A percentile compares a stretch with the other conserved stretches of the same genome.
Evolutionary conservation across 2,888 invertebrate species (phyloP).

Genomic region (Dolomedes plantarius): DNA sequence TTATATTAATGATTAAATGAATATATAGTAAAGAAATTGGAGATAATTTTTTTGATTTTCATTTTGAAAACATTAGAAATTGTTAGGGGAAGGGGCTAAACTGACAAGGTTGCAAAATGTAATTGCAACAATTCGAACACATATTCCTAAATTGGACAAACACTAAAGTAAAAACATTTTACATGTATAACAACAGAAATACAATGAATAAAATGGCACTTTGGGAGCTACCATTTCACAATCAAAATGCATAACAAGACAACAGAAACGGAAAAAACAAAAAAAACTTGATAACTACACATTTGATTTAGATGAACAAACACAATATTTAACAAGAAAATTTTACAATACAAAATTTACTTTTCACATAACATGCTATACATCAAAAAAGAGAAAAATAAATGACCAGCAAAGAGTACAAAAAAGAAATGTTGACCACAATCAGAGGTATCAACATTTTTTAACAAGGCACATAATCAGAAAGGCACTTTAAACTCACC

Average conservation of each 20-base stretch:
- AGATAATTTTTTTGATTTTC: too few relatives aligned
- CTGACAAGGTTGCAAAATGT: too few relatives aligned
- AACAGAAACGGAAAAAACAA: neutral
- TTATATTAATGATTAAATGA: too few relatives aligned
- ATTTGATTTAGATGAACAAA: neutral
- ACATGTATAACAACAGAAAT: neutral
- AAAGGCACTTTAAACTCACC: too few relatives aligned
- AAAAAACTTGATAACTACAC: too few relatives aligned
- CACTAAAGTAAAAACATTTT: neutral
- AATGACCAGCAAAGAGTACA: neutral
- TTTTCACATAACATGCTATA: neutral
- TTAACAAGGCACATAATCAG: neutral
- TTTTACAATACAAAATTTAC: slow-evolving; percentile 2
- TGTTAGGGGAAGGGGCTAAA: too few relatives aligned
- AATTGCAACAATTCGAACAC: neutral
- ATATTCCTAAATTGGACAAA: neutral
- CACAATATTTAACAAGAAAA: neutral
- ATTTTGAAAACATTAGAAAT: too few relatives aligned
- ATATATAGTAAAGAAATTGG: too few relatives aligned
- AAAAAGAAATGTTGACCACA: neutral
- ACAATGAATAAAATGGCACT: slow-evolving; percentile 7
- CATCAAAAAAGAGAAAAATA: neutral
- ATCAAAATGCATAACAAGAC: slow-evolving; percentile 9
- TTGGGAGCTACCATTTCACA: neutral
- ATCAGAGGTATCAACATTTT: neutral